Percentiles rank a stretch among this genome's conserved stretches.
phyloP scores from a whole-genome alignment of 2,113 vertebrate species.

The Felis chaus region DNA sequence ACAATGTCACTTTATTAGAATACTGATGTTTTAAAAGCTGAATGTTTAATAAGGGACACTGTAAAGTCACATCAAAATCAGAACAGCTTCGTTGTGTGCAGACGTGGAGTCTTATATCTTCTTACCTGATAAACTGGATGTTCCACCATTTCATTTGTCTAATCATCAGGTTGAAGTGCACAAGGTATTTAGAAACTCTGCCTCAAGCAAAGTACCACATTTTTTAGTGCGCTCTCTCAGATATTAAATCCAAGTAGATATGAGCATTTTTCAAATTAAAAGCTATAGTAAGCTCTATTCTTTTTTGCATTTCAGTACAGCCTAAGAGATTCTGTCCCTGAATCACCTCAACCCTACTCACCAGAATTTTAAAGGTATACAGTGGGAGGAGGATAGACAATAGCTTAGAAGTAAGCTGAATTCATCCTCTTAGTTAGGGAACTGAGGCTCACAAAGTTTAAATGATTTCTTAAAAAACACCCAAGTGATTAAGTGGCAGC shows the following conservation, averaged over 20 bases:
- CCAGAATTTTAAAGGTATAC: conserved; percentile 6
- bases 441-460: conserved; percentile 32
- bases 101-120: conserved; percentile 52
- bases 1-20: conserved; percentile 75
- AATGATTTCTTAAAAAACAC: conserved; percentile 23
- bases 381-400: neutral
- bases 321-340: neutral
- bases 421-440: neutral
- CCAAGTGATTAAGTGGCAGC: neutral
- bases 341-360: neutral
- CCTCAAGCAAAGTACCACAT: conserved; percentile 27
- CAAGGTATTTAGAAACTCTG: conserved; percentile 30
- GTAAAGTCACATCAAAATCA: conserved; percentile 45
- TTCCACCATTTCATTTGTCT: conserved; percentile 65
- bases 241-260: conserved; percentile 43
- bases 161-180: conserved; percentile 25
- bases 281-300: conserved; percentile 27
- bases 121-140: conserved; percentile 71
- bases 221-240: neutral
- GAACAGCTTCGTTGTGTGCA: conserved; percentile 24
- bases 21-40: conserved; percentile 63
- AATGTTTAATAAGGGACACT: conserved; percentile 67
- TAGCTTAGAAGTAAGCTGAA: conserved; percentile 55
- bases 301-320: neutral
- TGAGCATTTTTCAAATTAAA: conserved; percentile 51